Percentiles rank a stretch among this genome's conserved stretches.
These are phyloP conservation scores for Erpobdella octoculata DNA, from an alignment of 2,888 invertebrate species.

Conservation along the genomic window DNA sequence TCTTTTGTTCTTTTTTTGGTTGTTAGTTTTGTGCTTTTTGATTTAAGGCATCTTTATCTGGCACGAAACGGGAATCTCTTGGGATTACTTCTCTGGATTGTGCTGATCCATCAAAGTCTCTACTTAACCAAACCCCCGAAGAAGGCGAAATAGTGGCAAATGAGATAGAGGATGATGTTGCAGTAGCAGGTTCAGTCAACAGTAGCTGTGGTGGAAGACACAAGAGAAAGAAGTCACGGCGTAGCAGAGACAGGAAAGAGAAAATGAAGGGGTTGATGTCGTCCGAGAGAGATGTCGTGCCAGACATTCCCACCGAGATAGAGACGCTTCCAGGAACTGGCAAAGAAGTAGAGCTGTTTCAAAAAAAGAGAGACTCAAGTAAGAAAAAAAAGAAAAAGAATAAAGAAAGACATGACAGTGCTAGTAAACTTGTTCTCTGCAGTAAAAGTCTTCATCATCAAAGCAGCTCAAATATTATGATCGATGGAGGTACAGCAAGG, in stretches of 20 bases:
- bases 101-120: too few relatives aligned
- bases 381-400: conserved; percentile 7
- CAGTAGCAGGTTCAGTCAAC: neutral
- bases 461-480: too few relatives aligned
- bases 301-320: neutral
- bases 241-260: neutral
- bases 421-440: neutral
- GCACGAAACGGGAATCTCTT: too few relatives aligned
- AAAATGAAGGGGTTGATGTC: neutral
- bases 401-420: conserved; percentile 5
- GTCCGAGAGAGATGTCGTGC: neutral
- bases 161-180: neutral
- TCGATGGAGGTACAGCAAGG: too few relatives aligned
- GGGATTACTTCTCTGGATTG: too few relatives aligned
- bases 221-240: neutral
- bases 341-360: neutral
- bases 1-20: too few relatives aligned
- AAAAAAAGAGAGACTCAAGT: neutral
- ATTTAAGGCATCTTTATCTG: too few relatives aligned
- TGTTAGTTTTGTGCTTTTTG: too few relatives aligned
- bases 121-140: conserved; percentile 4
- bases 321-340: neutral
- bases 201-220: neutral
- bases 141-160: neutral
- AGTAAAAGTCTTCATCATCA: neutral